Percentiles rank a stretch among this genome's conserved stretches.
Conservation (phyloP, 2,797 vertebrate genomes). For the Cirrhinus molitorella region DNA sequence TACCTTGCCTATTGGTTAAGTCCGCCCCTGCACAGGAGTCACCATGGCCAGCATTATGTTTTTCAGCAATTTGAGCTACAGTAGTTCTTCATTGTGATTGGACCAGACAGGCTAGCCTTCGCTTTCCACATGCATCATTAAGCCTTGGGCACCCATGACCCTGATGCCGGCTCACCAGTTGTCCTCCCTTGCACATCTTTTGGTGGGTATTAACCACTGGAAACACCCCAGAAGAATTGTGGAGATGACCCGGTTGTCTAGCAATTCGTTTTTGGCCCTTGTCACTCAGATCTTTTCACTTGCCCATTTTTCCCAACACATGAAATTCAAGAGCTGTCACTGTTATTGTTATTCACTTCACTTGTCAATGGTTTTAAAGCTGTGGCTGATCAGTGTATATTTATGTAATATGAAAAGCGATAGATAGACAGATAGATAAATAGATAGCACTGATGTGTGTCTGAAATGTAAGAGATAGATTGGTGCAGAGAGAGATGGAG, state of each 20-base stretch:
- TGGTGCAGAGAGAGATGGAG: constrained; percentile 59
- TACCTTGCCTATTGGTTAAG: too few species aligned
- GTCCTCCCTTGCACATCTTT: background rate
- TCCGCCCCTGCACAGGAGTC: too few species aligned
- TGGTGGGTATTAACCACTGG: background rate
- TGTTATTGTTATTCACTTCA: background rate
- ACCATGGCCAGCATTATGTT: background rate
- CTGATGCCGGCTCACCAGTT: background rate
- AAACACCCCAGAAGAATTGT: background rate
- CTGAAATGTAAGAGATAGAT: constrained; percentile 27
- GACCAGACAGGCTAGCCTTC: background rate
- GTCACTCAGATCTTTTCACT: background rate
- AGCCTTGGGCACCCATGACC: background rate
- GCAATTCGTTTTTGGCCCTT: background rate
- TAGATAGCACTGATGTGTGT: constrained; percentile 10
- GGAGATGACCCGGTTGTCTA: background rate
- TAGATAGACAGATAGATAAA: constrained; percentile 11
- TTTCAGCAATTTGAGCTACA: background rate
- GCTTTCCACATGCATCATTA: background rate
- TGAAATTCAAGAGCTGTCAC: background rate
- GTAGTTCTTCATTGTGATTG: background rate
- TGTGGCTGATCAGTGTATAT: background rate
- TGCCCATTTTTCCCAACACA: background rate
- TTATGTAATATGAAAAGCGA: background rate
- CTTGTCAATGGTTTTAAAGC: background rate